These are phyloP conservation scores for Lagopus muta DNA, from an alignment of 2,113 vertebrate genomes.

Conservation along the genomic window DNA sequence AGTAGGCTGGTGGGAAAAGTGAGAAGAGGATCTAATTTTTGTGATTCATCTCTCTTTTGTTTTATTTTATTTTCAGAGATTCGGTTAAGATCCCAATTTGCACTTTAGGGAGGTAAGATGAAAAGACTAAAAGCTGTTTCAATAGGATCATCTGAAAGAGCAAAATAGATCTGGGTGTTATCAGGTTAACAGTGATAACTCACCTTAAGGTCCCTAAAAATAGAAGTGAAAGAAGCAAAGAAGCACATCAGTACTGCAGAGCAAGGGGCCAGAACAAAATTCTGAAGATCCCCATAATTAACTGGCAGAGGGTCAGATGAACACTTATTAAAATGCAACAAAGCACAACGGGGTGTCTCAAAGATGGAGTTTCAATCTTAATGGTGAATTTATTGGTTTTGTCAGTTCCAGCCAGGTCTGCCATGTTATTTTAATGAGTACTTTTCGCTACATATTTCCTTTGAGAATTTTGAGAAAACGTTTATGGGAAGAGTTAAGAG, in stretches of 20 bases:
- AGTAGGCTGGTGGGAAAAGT: background rate
- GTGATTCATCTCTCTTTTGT: background rate
- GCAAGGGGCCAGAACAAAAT: constrained; percentile 29
- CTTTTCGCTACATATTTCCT: background rate
- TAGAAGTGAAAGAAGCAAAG: constrained; percentile 37
- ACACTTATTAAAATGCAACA: constrained; percentile 58
- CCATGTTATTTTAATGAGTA: background rate
- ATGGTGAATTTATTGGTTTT: constrained; percentile 28
- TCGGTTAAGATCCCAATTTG: constrained; percentile 23
- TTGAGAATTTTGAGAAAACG: background rate
- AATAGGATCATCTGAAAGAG: constrained; percentile 43
- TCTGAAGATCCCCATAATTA: constrained; percentile 58
- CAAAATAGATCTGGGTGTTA: constrained; percentile 58
- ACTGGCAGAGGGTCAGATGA: constrained; percentile 44
- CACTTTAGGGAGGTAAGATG: background rate
- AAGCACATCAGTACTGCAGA: constrained; percentile 24
- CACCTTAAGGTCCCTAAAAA: constrained; percentile 57
- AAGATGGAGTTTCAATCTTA: constrained; percentile 46
- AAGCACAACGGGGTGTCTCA: constrained; percentile 19
- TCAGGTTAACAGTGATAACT: constrained; percentile 59
- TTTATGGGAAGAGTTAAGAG: background rate
- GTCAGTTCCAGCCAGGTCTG: background rate
- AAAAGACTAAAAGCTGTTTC: constrained; percentile 30
- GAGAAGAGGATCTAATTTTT: background rate
- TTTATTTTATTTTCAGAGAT: background rate